phyloP scores from a whole-genome alignment of 92 coral and sea anemone genomes.

The Muricea muricata region DNA sequence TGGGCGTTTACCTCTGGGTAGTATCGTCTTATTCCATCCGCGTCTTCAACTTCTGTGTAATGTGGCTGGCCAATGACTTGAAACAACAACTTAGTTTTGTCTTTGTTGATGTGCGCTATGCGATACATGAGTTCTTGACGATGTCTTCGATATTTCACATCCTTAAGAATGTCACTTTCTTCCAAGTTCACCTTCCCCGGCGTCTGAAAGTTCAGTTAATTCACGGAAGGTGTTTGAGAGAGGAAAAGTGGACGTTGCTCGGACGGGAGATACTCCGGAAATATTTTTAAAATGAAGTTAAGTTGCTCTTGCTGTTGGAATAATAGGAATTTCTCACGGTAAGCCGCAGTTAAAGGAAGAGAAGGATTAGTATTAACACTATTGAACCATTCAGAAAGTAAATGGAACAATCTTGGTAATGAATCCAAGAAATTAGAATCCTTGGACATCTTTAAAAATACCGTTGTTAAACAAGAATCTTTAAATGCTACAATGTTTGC shows the following conservation, averaged over 20 bases:
- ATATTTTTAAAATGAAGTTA: too few species aligned
- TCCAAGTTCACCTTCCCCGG: constrained; percentile 79
- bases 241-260: not conserved
- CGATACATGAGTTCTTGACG: constrained; percentile 94
- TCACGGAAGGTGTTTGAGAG: too few species aligned
- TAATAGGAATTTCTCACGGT: too few species aligned
- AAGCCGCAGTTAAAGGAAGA: too few species aligned
- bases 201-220: constrained; percentile 61
- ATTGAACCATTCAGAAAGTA: too few species aligned
- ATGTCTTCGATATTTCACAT: constrained; percentile 85
- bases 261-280: not conserved
- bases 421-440: too few species aligned
- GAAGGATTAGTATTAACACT: too few species aligned
- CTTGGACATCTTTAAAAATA: too few species aligned
- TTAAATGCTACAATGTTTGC: too few species aligned
- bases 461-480: too few species aligned
- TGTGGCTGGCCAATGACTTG: constrained; percentile 77
- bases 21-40: constrained; percentile 39
- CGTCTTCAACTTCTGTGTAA: constrained; percentile 52
- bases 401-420: too few species aligned
- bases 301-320: too few species aligned
- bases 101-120: constrained; percentile 93
- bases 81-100: constrained; percentile 87
- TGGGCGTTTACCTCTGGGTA: constrained; percentile 31
- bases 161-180: constrained; percentile 88